phyloP scores from a whole-genome alignment of 2,888 invertebrate species.

The Dryococelus australis region DNA sequence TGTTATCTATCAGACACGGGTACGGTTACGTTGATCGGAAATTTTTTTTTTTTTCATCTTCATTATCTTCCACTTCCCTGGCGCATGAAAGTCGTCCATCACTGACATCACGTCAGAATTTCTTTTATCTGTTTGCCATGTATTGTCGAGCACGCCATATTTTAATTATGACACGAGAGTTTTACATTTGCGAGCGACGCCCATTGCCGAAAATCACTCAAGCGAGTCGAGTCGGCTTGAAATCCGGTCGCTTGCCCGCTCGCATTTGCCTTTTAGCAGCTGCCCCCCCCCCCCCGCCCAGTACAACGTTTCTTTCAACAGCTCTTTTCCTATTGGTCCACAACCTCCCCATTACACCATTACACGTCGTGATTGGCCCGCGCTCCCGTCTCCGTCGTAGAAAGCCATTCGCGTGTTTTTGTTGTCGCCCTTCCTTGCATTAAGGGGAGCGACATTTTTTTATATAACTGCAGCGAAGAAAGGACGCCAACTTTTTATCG shows the following conservation, averaged over 20 bases:
- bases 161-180: not conserved
- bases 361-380: conserved; percentile 38
- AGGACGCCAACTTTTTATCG: not conserved
- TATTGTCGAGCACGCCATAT: not conserved
- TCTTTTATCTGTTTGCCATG: not conserved
- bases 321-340: not conserved
- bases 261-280: not conserved
- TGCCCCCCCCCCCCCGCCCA: not conserved
- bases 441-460: not conserved
- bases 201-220: not conserved
- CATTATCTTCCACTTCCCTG: not conserved
- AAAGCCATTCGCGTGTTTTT: conserved; percentile 31
- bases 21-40: not conserved
- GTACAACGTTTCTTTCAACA: no score
- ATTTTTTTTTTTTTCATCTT: not conserved
- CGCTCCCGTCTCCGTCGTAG: conserved; percentile 31
- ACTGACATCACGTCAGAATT: not conserved
- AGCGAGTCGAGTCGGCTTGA: no score
- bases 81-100: not conserved
- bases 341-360: conserved; percentile 33
- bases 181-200: not conserved
- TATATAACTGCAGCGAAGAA: not conserved
- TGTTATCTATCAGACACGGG: not conserved
- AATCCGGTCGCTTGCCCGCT: not conserved
- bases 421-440: not conserved